A percentile compares a stretch with the other conserved stretches of the same genome.
These are phyloP conservation scores for Gymnorhina tibicen DNA, from an alignment of 2,113 vertebrate genomes.

Conservation along the genomic window DNA sequence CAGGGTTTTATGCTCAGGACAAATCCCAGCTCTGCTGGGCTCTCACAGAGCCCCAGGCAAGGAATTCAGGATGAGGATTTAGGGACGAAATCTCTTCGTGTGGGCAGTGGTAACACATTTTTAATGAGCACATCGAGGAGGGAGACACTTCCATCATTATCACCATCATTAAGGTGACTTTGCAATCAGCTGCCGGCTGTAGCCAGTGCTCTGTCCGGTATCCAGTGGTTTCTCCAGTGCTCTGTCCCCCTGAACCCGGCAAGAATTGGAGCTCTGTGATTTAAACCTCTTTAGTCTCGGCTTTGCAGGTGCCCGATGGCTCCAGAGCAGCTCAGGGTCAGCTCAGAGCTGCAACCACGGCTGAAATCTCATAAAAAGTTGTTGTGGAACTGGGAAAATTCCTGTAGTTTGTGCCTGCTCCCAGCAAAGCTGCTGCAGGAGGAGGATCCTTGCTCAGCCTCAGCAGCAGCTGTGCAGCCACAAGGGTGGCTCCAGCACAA, in stretches of 20 bases:
- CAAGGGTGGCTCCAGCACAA: not conserved
- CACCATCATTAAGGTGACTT: not conserved
- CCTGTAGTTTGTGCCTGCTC: not conserved
- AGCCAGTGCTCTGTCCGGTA: not conserved
- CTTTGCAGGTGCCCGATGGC: not conserved
- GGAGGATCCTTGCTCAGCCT: not conserved
- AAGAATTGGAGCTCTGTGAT: not conserved
- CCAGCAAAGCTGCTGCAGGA: not conserved
- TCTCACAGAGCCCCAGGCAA: not conserved
- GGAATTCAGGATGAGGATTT: not conserved
- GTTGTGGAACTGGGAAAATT: not conserved
- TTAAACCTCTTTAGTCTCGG: not conserved
- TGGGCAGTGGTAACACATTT: not conserved
- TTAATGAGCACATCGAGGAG: not conserved
- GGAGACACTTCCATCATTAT: not conserved
- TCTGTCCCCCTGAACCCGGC: not conserved
- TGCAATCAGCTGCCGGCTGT: not conserved
- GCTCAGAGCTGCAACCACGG: rapidly evolving
- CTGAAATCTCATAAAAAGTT: not conserved
- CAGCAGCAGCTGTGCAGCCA: not conserved
- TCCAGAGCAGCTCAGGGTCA: not conserved
- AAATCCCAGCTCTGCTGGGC: not conserved
- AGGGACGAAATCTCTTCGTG: not conserved
- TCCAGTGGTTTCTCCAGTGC: not conserved
- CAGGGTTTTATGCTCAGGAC: not conserved